Base-by-base conservation (phyloP, 2,888 invertebrate species). In the Yponomeuta plumbellus region DNA sequence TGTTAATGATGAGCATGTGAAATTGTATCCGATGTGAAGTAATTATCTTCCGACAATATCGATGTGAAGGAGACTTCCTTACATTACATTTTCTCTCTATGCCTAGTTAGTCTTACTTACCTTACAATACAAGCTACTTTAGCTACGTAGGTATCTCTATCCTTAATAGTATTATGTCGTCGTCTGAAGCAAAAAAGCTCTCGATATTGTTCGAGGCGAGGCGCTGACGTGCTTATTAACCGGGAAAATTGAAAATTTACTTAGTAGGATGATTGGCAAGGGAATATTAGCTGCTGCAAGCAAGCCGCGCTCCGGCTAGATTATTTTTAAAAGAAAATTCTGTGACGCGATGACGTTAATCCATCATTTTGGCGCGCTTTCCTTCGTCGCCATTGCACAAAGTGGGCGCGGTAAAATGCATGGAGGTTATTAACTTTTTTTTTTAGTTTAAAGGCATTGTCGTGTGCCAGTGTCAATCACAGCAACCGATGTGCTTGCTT, bases 241-340 rank as follows among this genome's bases (percentile, higher is more conserved):
- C 77, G 84, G 79, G 86, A 81, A 89, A 88, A 89, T 88, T 88
- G 89, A 87, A 90, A 90, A 90, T 87, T 88, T 86, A 88, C 85
- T 86, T 81, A 80, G 79, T 76, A 78, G 78, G 82, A 83, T 90
- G 90, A 90, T 90, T 90, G 90, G 90, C 89, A 89, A 84, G 85
- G 84, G 84, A 86, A 87, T 88, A 88, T 89, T 88, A 86, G 85
- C 87, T 81, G 76, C 81, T 78, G 74, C 76, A 74, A 71, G 74
- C 76, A 74, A 71, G 76, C 74, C 77, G 84, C 85, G 80, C 80
- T 56, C 23, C 21, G n/a, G 56, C 40, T 20, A 64, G 57, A 66
- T 66, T 66, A 76, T 83, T 86, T 84, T 81, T 78, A 80, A 80
- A 83, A 76, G 81, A 80, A 81, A 80, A 76, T 78, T 78, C 74